Base-by-base conservation (phyloP, 1,140 invertebrate genomes). In the Globodera rostochiensis region DNA sequence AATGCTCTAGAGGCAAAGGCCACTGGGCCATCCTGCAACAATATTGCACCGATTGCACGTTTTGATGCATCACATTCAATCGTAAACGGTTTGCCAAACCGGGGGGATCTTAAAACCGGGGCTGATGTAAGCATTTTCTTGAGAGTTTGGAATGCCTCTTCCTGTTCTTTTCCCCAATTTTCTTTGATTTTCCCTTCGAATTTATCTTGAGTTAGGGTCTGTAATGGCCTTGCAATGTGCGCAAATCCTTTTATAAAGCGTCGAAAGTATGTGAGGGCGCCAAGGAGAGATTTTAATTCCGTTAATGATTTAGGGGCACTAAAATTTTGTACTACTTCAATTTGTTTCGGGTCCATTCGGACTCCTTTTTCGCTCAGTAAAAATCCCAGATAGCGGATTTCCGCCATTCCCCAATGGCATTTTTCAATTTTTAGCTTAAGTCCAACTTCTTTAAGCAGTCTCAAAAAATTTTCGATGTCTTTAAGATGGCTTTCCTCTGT, bases 41-140 rank as follows among this genome's bases (percentile, higher is more conserved):
- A 25, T 25, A 25, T 25, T 25, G 25, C 25, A 25, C 25, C 25
- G 25, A 25, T 25, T 25, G 79, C 13, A 13, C 11, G 19, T 8
- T 80, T 71, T 36, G 36, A 66, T 11, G 79, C 79, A n/a, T 80
- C 79, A 19, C 45, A 79, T n/a, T 80, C 79, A 11, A 80, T 71
- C 9, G 77, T 71, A 46, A 80, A 80, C 15, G 79, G 79, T 80
- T 49, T 25, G 1, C 74, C 79, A 50, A 80, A 82, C 11, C 79
- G 11, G 2, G 79, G 79, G 4, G 79, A 53, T n/a, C 13, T 19
- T 4, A 80, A 53, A 47, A 82, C 80, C 5, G 79, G 79, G 6
- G 79, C 79, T 46, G 36, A 4, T 3, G 53, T 49, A 6, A 80
- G 11, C 9, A 36, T 15, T n/a, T 80, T 13, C n/a, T 80, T 80